Percentiles rank a stretch among this genome's conserved stretches.
Conservation (phyloP, 1,140 invertebrate genomes). For the Sminthurides bifidus region DNA sequence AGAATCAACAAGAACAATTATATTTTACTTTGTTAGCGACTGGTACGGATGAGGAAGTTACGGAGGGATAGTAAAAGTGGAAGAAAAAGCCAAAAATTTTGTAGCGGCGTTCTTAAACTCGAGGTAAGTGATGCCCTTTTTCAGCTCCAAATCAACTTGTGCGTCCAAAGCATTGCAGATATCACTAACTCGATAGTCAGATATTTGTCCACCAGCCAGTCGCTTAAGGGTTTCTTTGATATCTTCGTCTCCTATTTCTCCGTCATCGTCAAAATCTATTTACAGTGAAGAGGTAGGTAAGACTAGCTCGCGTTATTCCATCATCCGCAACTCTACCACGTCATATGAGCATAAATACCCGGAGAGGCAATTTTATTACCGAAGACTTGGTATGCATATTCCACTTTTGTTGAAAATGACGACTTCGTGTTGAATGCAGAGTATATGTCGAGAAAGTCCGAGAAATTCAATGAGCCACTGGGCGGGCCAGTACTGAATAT, state of each 20-base stretch:
- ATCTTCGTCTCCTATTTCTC: conserved; percentile 1
- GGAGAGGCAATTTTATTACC: too few species aligned
- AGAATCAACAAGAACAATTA: too few species aligned
- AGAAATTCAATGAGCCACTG: conserved; percentile 3
- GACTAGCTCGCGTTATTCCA: too few species aligned
- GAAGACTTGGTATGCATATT: conserved; percentile 3
- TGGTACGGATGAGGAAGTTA: too few species aligned
- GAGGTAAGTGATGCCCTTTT: background rate
- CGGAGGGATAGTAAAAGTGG: too few species aligned
- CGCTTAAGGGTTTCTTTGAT: background rate
- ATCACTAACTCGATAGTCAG: background rate
- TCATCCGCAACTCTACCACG: background rate
- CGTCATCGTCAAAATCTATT: conserved; percentile 4
- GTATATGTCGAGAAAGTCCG: background rate
- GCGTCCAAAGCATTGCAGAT: background rate
- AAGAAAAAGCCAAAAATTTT: conserved; percentile 2
- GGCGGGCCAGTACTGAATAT: background rate
- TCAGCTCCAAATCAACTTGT: conserved; percentile 1
- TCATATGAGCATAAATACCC: too few species aligned
- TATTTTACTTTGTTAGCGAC: too few species aligned
- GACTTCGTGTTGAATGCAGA: background rate
- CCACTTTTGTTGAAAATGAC: background rate
- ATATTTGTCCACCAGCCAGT: background rate
- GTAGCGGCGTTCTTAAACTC: conserved; percentile 1
- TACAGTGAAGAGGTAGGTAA: too few species aligned